Conservation (phyloP, 1,140 invertebrate genomes). For the Hesperophylax magnus region DNA sequence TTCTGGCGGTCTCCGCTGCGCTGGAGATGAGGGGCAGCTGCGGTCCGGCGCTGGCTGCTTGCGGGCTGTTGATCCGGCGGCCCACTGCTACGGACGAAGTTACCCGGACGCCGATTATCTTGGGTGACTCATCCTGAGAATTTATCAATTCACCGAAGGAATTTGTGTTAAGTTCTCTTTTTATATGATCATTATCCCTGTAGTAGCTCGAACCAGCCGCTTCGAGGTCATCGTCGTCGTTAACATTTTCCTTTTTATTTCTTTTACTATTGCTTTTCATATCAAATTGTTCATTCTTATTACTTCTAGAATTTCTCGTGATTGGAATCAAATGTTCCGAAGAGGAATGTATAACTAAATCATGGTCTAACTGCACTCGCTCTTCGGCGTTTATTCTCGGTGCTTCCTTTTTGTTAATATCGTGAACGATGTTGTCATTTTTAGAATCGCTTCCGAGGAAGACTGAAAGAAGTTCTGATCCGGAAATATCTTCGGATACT, state of each 20-base stretch:
- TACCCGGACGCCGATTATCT: constrained; percentile 69
- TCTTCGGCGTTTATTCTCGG: constrained; percentile 48
- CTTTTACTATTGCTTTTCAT: background rate
- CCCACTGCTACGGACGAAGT: constrained; percentile 69
- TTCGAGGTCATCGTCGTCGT: constrained; percentile 44
- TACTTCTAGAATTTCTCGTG: constrained; percentile 53
- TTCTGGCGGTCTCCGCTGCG: constrained; percentile 45
- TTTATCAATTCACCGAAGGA: constrained; percentile 42
- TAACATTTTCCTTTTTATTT: constrained; percentile 32
- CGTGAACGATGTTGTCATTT: constrained; percentile 37
- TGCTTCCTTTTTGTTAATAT: constrained; percentile 56
- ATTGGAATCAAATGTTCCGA: constrained; percentile 38
- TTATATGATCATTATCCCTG: constrained; percentile 49
- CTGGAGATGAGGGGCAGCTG: constrained; percentile 39
- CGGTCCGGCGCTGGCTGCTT: constrained; percentile 6
- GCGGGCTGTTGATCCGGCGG: constrained; percentile 57
- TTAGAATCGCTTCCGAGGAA: constrained; percentile 49
- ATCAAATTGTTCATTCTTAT: constrained; percentile 36
- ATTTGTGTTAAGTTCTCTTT: constrained; percentile 44
- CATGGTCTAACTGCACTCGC: constrained; percentile 38
- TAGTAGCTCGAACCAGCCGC: constrained; percentile 53
- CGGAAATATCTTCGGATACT: constrained; percentile 45
- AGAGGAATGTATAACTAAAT: constrained; percentile 34
- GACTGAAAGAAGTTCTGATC: constrained; percentile 48
- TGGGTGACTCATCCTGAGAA: constrained; percentile 58